Conservation (phyloP, 2,888 invertebrate genomes). For the Epirrhoe alternata region DNA sequence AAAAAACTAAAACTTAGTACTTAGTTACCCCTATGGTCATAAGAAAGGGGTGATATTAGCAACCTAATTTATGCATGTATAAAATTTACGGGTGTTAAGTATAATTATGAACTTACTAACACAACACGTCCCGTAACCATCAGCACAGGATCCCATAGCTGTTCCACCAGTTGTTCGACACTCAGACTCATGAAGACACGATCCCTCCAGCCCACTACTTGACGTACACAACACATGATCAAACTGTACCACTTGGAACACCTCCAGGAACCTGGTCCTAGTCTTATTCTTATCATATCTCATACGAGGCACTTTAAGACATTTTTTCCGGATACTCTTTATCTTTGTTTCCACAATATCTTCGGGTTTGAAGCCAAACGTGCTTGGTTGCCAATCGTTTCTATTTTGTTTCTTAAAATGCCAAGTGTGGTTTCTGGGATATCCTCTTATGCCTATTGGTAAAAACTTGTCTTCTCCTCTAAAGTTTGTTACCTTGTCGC, state of each 20-base stretch:
- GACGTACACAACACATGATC: constrained; percentile 86
- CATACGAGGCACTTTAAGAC: constrained; percentile 43
- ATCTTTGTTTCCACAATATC: constrained; percentile 45
- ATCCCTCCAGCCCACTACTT: constrained; percentile 86
- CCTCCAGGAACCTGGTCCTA: constrained; percentile 83
- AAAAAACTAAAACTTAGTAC: too few species aligned
- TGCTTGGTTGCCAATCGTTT: constrained; percentile 21
- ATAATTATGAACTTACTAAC: constrained; percentile 85
- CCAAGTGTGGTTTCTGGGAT: constrained; percentile 44
- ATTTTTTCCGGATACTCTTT: constrained; percentile 53
- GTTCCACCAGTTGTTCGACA: constrained; percentile 87
- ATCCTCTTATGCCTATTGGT: constrained; percentile 19
- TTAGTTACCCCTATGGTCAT: too few species aligned
- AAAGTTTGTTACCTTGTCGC: constrained; percentile 37
- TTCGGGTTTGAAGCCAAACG: constrained; percentile 1
- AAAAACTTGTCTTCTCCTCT: constrained; percentile 38
- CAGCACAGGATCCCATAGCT: constrained; percentile 88
- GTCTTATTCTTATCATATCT: constrained; percentile 35
- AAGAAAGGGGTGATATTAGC: neutral
- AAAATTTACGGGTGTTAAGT: neutral
- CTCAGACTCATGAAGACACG: constrained; percentile 88
- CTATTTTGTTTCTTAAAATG: constrained; percentile 29
- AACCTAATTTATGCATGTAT: neutral
- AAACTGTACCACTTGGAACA: constrained; percentile 90
- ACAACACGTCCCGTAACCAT: constrained; percentile 90